Base-by-base conservation (phyloP, 2,797 vertebrate species). In the Jordanella pulchra region DNA sequence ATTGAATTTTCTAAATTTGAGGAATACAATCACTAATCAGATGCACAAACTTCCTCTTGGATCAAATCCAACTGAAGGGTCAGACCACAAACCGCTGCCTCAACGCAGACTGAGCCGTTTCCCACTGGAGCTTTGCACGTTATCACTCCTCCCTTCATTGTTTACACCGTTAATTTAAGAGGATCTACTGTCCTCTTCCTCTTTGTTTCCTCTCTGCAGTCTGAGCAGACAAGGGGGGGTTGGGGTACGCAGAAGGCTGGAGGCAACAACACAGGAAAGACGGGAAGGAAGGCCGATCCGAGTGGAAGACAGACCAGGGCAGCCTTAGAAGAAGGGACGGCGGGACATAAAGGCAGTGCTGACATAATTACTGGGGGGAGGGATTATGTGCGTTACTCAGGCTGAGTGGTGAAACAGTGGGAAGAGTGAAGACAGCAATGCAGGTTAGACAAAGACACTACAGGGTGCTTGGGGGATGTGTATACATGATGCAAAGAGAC, bases 151-250 rank as follows among this genome's bases (percentile, higher is more conserved):
- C 70, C 73, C 70, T 7, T 83, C 75, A 72, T 67, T 75, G 35
- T 78, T 72, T 78, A 78, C 71, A 23, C 61, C 63, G 66, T 47
- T 79, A 73, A 73, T 78, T 80, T 65, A 53, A 78, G 74, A 71
- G 74, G 75, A 79, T 70, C 44, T 39, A 27, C 66, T 67, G 68
- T 74, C 82, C 70, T 44, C n/a, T 72, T 76, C 67, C 69, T 28
- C 72, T 79, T 83, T 86, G 84, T 83, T 85, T 80, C 83, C 68
- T 75, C 80, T 72, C 67, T 21, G 72, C 72, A 78, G 67, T 79
- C 72, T 73, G 70, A n/a, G 42, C 2, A 77, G 78, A 76, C 23
- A 15, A 56, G 74, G 44, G 77, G 78, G 78, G 71, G 81, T 45
- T 71, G 73, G 80, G 73, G 77, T 4, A 72, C 56, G 74, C 58